Evolutionary conservation across 2,888 invertebrate species (phyloP), one percentile per base, ranked within the genome.

Genomic region (Acanthoscelides obtectus): DNA sequence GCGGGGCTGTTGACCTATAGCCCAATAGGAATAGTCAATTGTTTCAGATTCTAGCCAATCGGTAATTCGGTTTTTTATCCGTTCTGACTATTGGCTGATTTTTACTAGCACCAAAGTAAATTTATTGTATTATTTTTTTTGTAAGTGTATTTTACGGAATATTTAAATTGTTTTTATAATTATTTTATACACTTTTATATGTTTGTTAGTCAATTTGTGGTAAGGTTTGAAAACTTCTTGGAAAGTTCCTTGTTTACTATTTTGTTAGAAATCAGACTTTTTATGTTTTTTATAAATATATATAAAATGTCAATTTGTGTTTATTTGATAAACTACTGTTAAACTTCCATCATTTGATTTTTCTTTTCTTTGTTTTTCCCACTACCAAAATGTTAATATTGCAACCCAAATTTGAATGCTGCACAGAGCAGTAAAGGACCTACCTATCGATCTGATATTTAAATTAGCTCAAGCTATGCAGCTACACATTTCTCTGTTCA

Each of bases 251-350:
- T 81, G 78, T 84, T 85, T 83, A 82, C 80, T 84, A 84, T 85
- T 86, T 86, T 86, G 86, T 86, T 85, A 84, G 84, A 85, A 81
- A 84, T 85, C 83, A 85, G 83, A 85, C 85, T 85, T 85, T 85
- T 85, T 85, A 85, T 85, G 85, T 85, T 86, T 75, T 85, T 86
- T 85, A 85, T 85, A 85, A 85, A 85, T 85, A 86, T 84, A 84
- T 82, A 80, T 81, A 80, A 83, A 84, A 84, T 85, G 84, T 85
- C 84, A 83, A 83, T 84, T 84, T 85, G 84, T 84, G 84, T 85
- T 85, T 83, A 84, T 85, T 85, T 85, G 84, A 84, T 85, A 84
- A 84, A 85, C 83, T 84, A 83, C 84, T 85, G 84, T 85, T 85
- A 84, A 83, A 83, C 45, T 45, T 45, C 45, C 45, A 45, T 45